Evolutionary conservation across 2,888 invertebrate genomes (phyloP).

Genomic region (Drosophila peninsularis): DNA sequence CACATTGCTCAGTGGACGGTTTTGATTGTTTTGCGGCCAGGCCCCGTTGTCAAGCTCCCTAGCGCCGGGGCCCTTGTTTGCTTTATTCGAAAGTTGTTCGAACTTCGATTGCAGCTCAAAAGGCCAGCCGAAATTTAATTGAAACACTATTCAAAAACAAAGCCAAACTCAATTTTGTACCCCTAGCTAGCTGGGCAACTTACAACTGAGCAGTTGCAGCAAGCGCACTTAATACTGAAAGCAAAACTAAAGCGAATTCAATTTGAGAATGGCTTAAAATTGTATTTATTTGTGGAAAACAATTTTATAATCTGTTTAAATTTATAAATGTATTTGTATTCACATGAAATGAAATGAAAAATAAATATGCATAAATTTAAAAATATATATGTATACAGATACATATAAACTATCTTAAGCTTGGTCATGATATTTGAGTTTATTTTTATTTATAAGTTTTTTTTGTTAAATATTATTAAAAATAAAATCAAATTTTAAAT

Average conservation of each 20-base stretch:
- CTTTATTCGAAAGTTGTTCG: slow-evolving; percentile 33
- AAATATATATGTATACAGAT: no score
- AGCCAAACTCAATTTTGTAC: slow-evolving; percentile 25
- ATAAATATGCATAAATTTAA: no score
- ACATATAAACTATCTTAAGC: no score
- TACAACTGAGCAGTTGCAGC: neutral
- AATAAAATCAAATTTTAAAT: no score
- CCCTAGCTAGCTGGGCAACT: slow-evolving; percentile 4
- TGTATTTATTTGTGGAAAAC: no score
- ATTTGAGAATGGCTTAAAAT: neutral
- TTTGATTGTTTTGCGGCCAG: slow-evolving; percentile 74
- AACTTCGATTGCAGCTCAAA: slow-evolving; percentile 42
- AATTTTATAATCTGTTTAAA: no score
- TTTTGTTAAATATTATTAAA: no score
- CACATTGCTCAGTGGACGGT: slow-evolving; percentile 39
- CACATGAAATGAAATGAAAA: no score
- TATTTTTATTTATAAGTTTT: no score
- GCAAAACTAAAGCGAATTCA: neutral
- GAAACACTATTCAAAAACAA: slow-evolving; percentile 6
- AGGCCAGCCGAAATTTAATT: slow-evolving; percentile 32
- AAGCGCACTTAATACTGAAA: neutral
- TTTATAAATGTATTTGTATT: neutral
- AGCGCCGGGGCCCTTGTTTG: slow-evolving; percentile 37
- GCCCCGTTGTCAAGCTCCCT: slow-evolving; percentile 50
- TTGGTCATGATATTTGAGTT: no score